Conservation (phyloP, 2,113 vertebrate species). For the Brachyhypopomus gauderio region DNA sequence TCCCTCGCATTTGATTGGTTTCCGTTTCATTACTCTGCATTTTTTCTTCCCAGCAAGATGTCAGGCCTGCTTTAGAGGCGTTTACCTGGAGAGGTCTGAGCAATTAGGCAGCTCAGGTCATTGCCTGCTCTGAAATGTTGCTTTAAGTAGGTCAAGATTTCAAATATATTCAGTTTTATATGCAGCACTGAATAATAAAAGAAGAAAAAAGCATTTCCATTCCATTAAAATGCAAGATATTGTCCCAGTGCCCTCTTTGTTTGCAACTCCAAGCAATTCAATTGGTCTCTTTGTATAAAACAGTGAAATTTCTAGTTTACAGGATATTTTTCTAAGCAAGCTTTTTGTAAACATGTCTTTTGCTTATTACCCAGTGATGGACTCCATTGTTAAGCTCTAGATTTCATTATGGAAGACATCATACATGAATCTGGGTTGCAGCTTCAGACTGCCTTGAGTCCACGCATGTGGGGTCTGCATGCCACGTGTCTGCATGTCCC, state of each 20-base stretch:
- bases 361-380: no score
- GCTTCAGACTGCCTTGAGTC: constrained; percentile 51
- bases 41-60: neutral
- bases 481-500: constrained; percentile 21
- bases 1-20: neutral
- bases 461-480: constrained; percentile 21
- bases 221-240: constrained; percentile 3
- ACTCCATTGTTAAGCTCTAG: neutral
- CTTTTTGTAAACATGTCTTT: no score
- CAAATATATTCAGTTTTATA: constrained; percentile 8
- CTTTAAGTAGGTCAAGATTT: neutral
- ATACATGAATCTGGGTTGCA: constrained; percentile 65
- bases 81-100: neutral
- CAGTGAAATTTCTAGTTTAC: neutral
- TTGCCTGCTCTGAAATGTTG: neutral
- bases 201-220: constrained; percentile 34
- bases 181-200: constrained; percentile 2
- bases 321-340: no score
- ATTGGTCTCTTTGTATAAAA: neutral
- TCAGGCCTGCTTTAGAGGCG: neutral
- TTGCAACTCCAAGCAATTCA: neutral
- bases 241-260: neutral
- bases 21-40: neutral
- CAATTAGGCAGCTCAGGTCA: constrained; percentile 26
- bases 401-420: constrained; percentile 60